Conservation (phyloP, 2,797 vertebrate genomes). For the Nannoperca obscura region DNA sequence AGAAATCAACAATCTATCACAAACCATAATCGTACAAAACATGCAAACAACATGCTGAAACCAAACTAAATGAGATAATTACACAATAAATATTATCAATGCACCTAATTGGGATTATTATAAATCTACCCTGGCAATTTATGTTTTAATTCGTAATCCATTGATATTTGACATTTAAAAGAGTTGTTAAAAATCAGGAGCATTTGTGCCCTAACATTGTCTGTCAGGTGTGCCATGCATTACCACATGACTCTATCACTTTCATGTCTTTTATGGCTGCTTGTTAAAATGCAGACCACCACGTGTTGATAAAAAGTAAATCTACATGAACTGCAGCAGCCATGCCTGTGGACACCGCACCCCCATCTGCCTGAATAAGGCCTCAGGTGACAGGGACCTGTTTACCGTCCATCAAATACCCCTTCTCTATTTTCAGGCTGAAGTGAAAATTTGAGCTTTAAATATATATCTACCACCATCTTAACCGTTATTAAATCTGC, state of each 20-base stretch:
- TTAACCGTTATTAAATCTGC: neutral
- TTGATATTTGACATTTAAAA: neutral
- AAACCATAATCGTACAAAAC: neutral
- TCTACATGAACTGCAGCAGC: neutral
- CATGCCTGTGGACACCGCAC: neutral
- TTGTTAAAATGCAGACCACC: neutral
- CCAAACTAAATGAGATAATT: too few species aligned
- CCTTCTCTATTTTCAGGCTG: neutral
- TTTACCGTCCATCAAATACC: slow-evolving; percentile 5
- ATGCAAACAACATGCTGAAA: neutral
- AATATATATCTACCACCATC: neutral
- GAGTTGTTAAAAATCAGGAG: neutral
- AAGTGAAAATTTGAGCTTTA: neutral
- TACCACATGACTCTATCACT: neutral
- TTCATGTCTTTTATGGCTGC: neutral
- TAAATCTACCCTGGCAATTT: neutral
- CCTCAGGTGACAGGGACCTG: neutral
- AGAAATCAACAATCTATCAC: too few species aligned
- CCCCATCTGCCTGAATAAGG: neutral
- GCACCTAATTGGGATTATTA: neutral
- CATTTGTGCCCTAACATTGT: neutral
- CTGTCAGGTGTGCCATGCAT: neutral
- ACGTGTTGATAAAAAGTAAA: slow-evolving; percentile 8
- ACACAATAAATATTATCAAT: neutral
- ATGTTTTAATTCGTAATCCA: neutral